Evolutionary conservation across 1,140 invertebrate genomes (phyloP).

Genomic region (Bombus polaris): DNA sequence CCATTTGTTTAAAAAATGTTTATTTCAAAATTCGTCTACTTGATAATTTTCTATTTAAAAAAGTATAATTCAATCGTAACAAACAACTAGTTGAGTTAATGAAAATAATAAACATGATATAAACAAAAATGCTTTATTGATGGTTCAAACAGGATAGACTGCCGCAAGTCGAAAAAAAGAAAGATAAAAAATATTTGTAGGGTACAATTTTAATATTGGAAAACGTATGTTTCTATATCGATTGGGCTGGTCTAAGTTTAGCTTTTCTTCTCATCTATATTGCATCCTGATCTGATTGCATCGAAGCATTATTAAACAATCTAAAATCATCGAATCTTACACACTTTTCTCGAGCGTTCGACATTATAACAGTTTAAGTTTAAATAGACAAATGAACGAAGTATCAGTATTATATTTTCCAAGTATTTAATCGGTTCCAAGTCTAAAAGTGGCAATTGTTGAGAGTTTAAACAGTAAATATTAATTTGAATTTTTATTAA

Average conservation of each 20-base stretch:
- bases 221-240: not conserved
- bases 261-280: not conserved
- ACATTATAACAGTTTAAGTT: constrained; percentile 38
- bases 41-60: no score
- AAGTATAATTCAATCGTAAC: not conserved
- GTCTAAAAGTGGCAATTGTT: no score
- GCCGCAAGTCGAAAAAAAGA: no score
- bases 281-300: not conserved
- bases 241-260: not conserved
- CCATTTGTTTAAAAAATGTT: no score
- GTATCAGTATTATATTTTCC: constrained; percentile 7
- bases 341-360: constrained; percentile 59
- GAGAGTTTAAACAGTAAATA: no score
- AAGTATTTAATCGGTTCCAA: not conserved
- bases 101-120: not conserved
- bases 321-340: constrained; percentile 15
- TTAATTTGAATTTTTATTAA: no score
- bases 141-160: not conserved
- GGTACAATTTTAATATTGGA: not conserved
- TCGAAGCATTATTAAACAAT: not conserved
- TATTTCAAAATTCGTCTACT: no score
- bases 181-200: not conserved
- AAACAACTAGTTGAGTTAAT: not conserved
- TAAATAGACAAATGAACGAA: constrained; percentile 39
- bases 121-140: not conserved